phyloP scores from a whole-genome alignment of 2,113 vertebrate genomes.

The Pelusios castaneus region DNA sequence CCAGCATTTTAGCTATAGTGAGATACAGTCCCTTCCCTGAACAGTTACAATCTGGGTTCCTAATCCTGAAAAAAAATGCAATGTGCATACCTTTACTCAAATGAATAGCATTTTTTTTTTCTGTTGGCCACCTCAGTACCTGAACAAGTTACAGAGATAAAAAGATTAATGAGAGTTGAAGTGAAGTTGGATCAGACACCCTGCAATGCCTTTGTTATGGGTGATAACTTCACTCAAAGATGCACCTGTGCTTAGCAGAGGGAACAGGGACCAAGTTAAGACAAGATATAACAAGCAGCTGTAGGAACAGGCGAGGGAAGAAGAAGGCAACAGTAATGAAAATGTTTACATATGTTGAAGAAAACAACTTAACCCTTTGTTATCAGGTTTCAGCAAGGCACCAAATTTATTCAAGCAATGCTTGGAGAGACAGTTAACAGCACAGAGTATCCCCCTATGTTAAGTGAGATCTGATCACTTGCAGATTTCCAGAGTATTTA shows the following conservation, averaged over 20 bases:
- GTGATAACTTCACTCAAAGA: slow-evolving; percentile 63
- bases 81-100: slow-evolving; percentile 27
- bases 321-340: not conserved
- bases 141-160: slow-evolving; percentile 66
- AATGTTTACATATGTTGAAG: too few species aligned
- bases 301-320: not conserved
- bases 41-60: not conserved
- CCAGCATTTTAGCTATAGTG: not conserved
- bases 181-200: slow-evolving; percentile 55
- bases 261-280: slow-evolving; percentile 39
- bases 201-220: slow-evolving; percentile 48
- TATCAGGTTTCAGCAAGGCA: too few species aligned
- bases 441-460: too few species aligned
- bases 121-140: slow-evolving; percentile 45
- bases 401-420: too few species aligned
- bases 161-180: slow-evolving; percentile 36
- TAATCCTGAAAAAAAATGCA: not conserved
- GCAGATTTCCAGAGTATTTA: too few species aligned
- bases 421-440: too few species aligned
- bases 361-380: too few species aligned
- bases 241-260: slow-evolving; percentile 29
- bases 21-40: not conserved
- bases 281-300: slow-evolving; percentile 34
- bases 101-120: slow-evolving; percentile 46
- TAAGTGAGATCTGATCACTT: too few species aligned